phyloP scores from a whole-genome alignment of 2,113 vertebrate species.

The Opisthocomus hoazin region DNA sequence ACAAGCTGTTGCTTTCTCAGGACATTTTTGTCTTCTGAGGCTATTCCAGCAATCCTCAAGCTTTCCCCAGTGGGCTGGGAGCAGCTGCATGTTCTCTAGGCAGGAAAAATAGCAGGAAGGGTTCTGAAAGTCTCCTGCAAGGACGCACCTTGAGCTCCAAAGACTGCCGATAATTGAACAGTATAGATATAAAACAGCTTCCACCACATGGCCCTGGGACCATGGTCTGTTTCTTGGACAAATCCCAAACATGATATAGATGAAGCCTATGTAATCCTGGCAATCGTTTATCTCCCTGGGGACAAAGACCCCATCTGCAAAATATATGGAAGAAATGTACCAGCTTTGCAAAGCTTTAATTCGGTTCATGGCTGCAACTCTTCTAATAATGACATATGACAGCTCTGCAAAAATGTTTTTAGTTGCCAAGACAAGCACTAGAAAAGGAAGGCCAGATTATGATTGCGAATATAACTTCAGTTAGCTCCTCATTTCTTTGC shows the following conservation, averaged over 20 bases:
- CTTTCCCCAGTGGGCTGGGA: background rate
- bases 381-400: slow-evolving; percentile 26
- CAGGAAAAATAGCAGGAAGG: background rate
- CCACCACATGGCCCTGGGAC: background rate
- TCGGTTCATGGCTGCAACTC: background rate
- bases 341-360: background rate
- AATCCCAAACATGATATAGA: background rate
- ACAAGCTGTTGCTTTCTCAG: background rate
- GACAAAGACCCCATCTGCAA: slow-evolving; percentile 39
- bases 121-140: background rate
- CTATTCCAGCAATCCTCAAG: background rate
- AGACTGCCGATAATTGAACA: background rate
- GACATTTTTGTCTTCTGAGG: background rate
- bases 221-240: background rate
- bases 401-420: background rate
- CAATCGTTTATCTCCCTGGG: background rate
- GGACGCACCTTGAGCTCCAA: background rate
- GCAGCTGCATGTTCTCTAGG: slow-evolving; percentile 17
- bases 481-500: background rate
- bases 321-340: background rate
- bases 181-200: background rate
- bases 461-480: background rate
- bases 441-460: background rate
- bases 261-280: background rate
- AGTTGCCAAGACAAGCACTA: background rate